Percentiles rank a stretch among this genome's conserved stretches.
phyloP scores from a whole-genome alignment of 1,140 invertebrate species.

The Augochlora pura region DNA sequence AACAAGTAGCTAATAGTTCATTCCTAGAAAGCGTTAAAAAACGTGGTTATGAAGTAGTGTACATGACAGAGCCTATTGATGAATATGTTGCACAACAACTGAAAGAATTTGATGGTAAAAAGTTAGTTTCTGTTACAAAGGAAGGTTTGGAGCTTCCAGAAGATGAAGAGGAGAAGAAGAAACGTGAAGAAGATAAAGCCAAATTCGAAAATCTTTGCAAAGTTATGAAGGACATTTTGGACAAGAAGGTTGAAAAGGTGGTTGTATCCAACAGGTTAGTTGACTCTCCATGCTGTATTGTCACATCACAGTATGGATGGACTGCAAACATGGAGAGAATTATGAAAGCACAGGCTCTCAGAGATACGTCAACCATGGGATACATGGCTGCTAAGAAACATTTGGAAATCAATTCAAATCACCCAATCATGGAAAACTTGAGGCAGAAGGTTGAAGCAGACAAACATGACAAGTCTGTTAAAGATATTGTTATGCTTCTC shows the following conservation, averaged over 20 bases:
- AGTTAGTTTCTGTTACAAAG: slow-evolving; percentile 97
- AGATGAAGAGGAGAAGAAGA: slow-evolving; percentile 98
- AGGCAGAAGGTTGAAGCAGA: slow-evolving; percentile 95
- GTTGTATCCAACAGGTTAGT: slow-evolving; percentile 96
- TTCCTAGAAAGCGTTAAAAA: slow-evolving; percentile 99
- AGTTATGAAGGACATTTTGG: slow-evolving; percentile 98
- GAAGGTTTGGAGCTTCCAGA: slow-evolving; percentile 98
- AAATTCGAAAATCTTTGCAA: slow-evolving; percentile 98
- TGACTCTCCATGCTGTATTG: slow-evolving; percentile 98
- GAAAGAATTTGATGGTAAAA: slow-evolving; percentile 98
- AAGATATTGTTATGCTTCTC: slow-evolving; percentile 95
- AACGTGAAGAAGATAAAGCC: slow-evolving; percentile 95
- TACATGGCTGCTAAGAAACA: slow-evolving; percentile 99
- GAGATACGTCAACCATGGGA: slow-evolving; percentile 98
- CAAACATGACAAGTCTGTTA: slow-evolving; percentile 98
- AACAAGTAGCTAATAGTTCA: slow-evolving; percentile 97
- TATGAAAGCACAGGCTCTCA: slow-evolving; percentile 98
- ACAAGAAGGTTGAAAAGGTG: slow-evolving; percentile 99
- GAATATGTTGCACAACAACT: slow-evolving; percentile 99
- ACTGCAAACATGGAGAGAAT: slow-evolving; percentile 99
- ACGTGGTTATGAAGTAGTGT: slow-evolving; percentile 98
- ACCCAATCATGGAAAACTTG: slow-evolving; percentile 95
- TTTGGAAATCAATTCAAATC: slow-evolving; percentile 98
- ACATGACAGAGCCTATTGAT: slow-evolving; percentile 99
- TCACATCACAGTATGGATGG: slow-evolving; percentile 99